These are phyloP conservation scores for Drosophila gaucha DNA, from an alignment of 2,888 invertebrate genomes.

Conservation along the genomic window DNA sequence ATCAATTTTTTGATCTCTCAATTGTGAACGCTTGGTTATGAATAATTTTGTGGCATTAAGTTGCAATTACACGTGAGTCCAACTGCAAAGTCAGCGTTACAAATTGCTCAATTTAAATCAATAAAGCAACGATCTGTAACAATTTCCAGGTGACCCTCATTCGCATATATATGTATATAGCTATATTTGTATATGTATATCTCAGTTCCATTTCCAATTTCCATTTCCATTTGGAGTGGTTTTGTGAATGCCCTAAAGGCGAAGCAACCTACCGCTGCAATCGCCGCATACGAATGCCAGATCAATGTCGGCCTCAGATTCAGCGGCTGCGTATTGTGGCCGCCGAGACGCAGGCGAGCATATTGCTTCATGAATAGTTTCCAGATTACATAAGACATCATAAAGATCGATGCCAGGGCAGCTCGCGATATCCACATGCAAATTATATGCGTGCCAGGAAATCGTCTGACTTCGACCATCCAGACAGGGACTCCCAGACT, in stretches of 20 bases:
- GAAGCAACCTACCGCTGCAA: conserved; percentile 49
- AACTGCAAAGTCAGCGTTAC: conserved; percentile 29
- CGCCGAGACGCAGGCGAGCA: conserved; percentile 79
- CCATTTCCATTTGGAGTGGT: conserved; percentile 28
- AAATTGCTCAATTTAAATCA: conserved; percentile 77
- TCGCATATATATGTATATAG: not conserved
- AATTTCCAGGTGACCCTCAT: conserved; percentile 51
- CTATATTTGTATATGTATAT: not conserved
- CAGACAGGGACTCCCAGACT: conserved; percentile 13
- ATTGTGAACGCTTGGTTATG: conserved; percentile 44
- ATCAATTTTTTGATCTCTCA: conserved; percentile 39
- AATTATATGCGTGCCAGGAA: conserved; percentile 79
- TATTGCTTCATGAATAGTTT: conserved; percentile 83
- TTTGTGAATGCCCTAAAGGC: conserved; percentile 30
- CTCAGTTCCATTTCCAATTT: conserved; percentile 18
- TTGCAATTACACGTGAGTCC: conserved; percentile 48
- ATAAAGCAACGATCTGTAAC: conserved; percentile 41
- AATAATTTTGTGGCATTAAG: conserved; percentile 54
- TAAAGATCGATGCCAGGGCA: conserved; percentile 60
- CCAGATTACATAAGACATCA: conserved; percentile 84
- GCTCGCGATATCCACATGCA: conserved; percentile 70
- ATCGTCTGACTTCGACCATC: conserved; percentile 38
- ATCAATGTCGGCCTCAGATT: conserved; percentile 70
- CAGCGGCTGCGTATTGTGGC: conserved; percentile 64
- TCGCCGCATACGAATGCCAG: conserved; percentile 75